Conservation (phyloP, 1,140 invertebrate genomes). For the Tetranychus urticae region DNA sequence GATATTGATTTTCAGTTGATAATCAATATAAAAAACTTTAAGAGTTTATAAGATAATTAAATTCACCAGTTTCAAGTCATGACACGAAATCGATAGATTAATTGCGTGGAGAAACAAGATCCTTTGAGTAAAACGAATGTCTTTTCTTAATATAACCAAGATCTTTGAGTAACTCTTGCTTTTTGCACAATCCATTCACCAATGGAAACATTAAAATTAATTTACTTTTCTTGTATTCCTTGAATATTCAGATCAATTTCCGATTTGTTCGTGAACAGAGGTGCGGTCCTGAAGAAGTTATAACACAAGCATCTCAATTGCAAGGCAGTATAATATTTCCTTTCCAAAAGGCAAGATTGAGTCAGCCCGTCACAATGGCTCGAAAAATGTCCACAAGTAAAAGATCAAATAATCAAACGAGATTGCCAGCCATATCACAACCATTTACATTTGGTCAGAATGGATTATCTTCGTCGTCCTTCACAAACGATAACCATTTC, state of each 20-base stretch:
- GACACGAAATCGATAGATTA: background rate
- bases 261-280: constrained; percentile 10
- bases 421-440: background rate
- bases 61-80: no score
- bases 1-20: no score
- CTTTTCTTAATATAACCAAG: no score
- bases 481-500: background rate
- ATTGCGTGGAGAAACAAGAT: background rate
- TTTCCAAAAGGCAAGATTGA: background rate
- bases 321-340: constrained; percentile 11
- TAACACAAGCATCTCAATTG: constrained; percentile 6
- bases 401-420: background rate
- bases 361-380: background rate
- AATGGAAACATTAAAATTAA: no score
- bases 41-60: no score
- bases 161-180: no score
- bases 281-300: constrained; percentile 11
- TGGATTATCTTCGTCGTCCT: no score
- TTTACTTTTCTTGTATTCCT: no score
- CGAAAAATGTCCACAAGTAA: background rate
- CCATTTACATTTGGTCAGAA: background rate
- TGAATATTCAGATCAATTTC: background rate
- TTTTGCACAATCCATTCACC: no score
- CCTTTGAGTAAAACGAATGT: no score
- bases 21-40: no score